Evolutionary conservation across 2,888 invertebrate species (phyloP), one percentile per base, ranked within the genome.

Genomic region (Troides helena): DNA sequence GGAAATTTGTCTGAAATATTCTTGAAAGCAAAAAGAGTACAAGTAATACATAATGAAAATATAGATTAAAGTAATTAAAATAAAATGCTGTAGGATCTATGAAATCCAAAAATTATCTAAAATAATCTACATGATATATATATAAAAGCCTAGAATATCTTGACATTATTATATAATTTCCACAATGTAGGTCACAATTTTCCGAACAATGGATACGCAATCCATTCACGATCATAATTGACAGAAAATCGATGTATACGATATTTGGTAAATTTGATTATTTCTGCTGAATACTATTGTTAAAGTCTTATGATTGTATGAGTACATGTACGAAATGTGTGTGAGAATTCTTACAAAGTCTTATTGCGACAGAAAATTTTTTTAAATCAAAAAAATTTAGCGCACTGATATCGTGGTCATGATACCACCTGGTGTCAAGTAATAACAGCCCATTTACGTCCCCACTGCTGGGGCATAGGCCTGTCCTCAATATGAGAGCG

Each of bases 101-200:
- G 3, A 30, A 30, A 30, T 30, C 2, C 30, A 30, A 10, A 14
- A 14, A 14, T 46, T 46, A 14, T 14, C 12, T 46, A 46, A 14
- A 14, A 14, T 2, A 14, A 46, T 46, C 8, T 8, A 8, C 10
- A 46, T 46, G 14, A 50, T 17, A 14, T 17, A 18, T 14, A 12
- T 17, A 50, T 12, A 18, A 14, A 50, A 53, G 4, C 21, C 10
- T 23, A 57, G 18, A 21, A 62, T 39, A 50, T 65, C n/a, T n/a
- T 43, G 61, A 67, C 62, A 72, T 56, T 59, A 57, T 68, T 71
- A 72, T 70, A 70, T 73, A 67, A 73, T 69, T 64, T 71, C 70
- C 65, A 73, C 70, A 71, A 70, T 67, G 60, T 67, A 67, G 70
- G 72, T 74, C 67, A 50, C 46, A 62, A 62, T 65, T 65, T 61